These are phyloP conservation scores for Paracanthobrama guichenoti DNA, from an alignment of 2,113 vertebrate genomes.

Conservation along the genomic window DNA sequence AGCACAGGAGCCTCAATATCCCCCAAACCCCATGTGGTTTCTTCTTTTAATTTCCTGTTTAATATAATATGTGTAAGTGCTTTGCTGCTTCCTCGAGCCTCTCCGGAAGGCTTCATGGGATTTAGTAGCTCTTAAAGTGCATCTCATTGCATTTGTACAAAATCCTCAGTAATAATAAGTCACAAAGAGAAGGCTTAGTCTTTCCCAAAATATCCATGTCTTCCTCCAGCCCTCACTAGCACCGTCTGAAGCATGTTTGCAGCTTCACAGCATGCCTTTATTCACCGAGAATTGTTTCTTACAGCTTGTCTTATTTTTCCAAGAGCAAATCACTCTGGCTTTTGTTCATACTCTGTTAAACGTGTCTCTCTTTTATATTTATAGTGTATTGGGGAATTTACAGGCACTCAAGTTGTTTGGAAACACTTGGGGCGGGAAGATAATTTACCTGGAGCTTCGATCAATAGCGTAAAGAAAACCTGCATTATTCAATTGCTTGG, in stretches of 20 bases:
- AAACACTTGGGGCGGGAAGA: background rate
- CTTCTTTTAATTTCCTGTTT: slow-evolving; percentile 11
- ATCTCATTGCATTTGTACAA: background rate
- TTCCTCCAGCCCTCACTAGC: background rate
- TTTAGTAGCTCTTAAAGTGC: background rate
- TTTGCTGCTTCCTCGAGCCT: background rate
- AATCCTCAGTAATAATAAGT: background rate
- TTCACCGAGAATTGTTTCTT: background rate
- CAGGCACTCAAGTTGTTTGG: slow-evolving; percentile 1
- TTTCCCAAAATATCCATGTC: background rate
- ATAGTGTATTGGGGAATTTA: slow-evolving; percentile 16
- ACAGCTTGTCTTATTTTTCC: background rate
- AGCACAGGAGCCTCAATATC: background rate
- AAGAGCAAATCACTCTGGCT: background rate
- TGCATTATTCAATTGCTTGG: slow-evolving; percentile 29
- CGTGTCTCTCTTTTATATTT: slow-evolving; percentile 26
- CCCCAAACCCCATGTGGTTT: background rate
- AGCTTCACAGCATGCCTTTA: background rate
- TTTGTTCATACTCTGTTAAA: background rate
- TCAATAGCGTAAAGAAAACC: slow-evolving; percentile 35
- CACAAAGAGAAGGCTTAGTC: background rate
- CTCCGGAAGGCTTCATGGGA: background rate
- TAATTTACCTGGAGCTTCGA: slow-evolving; percentile 34
- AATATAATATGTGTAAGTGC: background rate
- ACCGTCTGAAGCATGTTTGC: background rate